Base-by-base conservation (phyloP, 2,888 invertebrate genomes). In the Cephonodes hylas region DNA sequence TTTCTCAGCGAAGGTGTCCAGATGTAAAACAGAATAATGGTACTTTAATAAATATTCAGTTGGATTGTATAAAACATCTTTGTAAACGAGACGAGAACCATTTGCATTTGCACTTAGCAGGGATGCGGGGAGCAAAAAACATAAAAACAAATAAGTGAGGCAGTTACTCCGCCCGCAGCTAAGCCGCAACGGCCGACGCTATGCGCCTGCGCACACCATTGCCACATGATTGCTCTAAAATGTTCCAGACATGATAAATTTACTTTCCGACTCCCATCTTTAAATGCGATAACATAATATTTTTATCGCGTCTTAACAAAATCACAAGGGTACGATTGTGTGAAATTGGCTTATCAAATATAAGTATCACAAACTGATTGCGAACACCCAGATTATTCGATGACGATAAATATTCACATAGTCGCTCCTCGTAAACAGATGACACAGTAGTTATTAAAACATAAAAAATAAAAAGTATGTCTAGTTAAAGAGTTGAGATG, bases 61-160 rank as follows among this genome's bases (percentile, higher is more conserved):
- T n/a, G 70, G 76, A 79, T 79, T 81, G 77, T 75, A 85, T 85
- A 84, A 86, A 88, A 85, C 86, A 77, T 85, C 82, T 86, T 83
- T 85, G 86, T 85, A 84, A 86, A 86, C 82, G 83, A 88, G 85
- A 86, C 80, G 83, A 82, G 82, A 81, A 81, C 80, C 84, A 86
- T 89, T 89, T 86, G 85, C 85, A 84, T 87, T 79, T 84, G 85
- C 86, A 88, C 86, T 88, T 85, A 87, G 83, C 83, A 72, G 73
- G 75, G 83, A 85, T 81, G 80, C 73, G 77, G 77, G 74, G 74
- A 76, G 77, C 73, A 84, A 81, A 81, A 85, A 83, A 78, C 66
- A 72, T 84, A 81, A 78, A 84, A 84, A 81, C 73, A 80, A 80
- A 69, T 53, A 53, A 31, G 53, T 74, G 67, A 76, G 73, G 79